Evolutionary conservation across 2,113 vertebrate species (phyloP), one percentile per base, ranked within the genome.

Genomic region (Dasypus novemcinctus): DNA sequence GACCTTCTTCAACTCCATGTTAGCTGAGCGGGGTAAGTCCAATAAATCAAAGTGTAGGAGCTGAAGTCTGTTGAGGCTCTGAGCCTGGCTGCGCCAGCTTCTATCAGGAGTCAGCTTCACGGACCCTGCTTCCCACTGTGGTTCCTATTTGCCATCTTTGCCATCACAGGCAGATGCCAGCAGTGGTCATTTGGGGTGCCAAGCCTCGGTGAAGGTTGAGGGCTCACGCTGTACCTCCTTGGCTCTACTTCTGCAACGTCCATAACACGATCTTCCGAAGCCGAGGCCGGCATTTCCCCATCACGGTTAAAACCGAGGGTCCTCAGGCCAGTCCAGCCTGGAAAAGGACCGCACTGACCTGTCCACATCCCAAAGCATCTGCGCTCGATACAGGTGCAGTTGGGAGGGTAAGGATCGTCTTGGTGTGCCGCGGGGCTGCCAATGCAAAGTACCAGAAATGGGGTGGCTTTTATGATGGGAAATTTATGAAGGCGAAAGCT

Each of bases 321-420:
- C 94, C 99, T 98, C 92, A 0, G 99, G 99, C 99, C 99, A 99
- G 97, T 99, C 99, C 18, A 99, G 98, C 99, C 99, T 99, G 78
- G 99, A 99, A 97, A 99, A 99, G 98, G 99, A 99, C 63, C 99
- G 99, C 97, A 99, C 99, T 95, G 99, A 98, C 85, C 99, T 99
- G 46, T 99, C 99, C 88, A 99, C 99, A 6, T 99, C 98, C 99
- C 38, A 99, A 97, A 0, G 99, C 99, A 1, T 99, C 99, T 0
- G 99, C 99, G 99, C 98, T 99, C 99, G 98, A 99, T 99, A 88
- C 99, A 99, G 98, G 99, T 99, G 98, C 99, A 99, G 98, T 99
- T 99, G 83, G 99, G 99, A 13, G 99, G 99, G 83, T 99, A 99
- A 41, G 99, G 99, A 0, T 99, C 99, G 98, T 9, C 46, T 49